Evolutionary conservation across 1,140 invertebrate genomes (phyloP), one percentile per base, ranked within the genome.

Genomic region (Drosophila kurseongensis): DNA sequence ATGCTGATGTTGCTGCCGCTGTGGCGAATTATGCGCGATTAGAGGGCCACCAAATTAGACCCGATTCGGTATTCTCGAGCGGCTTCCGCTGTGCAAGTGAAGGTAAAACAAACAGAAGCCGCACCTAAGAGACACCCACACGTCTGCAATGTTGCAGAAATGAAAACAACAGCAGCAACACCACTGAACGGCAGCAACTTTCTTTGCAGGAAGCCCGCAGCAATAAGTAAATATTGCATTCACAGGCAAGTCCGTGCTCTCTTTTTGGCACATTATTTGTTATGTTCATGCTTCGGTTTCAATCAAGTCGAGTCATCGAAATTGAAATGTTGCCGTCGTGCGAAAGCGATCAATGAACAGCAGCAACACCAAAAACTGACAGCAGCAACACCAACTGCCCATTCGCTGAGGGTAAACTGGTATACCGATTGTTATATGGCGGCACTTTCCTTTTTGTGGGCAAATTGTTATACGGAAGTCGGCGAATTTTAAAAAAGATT

Each of bases 141-240:
- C 13, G 2, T 16, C 32, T 40, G 35, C 10, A 27, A 14, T 18
- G 0, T 41, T 44, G 71, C 18, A 40, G 50, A 52, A 61, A 61
- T 32, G 36, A 38, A 38, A 65, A 38, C 16, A 54, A 32, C n/a
- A n/a, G 40, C 9, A 10, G 67, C 42, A 67, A 42, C 36, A 35
- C 7, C 35, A 23, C 23, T 23, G 23, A 7, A 32, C 29, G 29
- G 29, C 29, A 32, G 29, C 45, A 66, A 81, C 78, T 81, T 80
- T 80, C 77, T 42, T 80, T 81, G 63, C 58, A 71, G 68, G 68
- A 72, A 72, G 66, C 42, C 27, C 16, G 9, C 42, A 23, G n/a
- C 29, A 47, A 32, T 13, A 29, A 32, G 48, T 36, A 71, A 71
- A 71, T 71, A 71, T 58, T 71, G 51, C 51, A 71, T 71, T 69